Conservation (phyloP, 35 echinoderm and acorn worm species). For the Eucidaris tribuloides region DNA sequence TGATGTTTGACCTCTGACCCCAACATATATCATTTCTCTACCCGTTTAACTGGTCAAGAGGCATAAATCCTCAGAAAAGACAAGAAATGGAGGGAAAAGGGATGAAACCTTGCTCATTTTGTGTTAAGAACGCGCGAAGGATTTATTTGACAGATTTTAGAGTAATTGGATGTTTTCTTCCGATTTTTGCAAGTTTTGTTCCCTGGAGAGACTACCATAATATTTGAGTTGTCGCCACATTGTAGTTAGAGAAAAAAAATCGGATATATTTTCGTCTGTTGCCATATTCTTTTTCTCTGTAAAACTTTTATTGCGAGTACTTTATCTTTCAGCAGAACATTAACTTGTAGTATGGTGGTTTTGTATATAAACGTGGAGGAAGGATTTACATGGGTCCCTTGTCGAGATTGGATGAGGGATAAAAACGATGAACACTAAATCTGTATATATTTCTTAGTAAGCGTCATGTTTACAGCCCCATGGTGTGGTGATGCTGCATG, state of each 20-base stretch:
- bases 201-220: background rate
- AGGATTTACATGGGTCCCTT: background rate
- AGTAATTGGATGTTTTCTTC: slow-evolving; percentile 23
- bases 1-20: background rate
- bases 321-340: background rate
- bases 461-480: background rate
- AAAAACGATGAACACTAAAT: background rate
- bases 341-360: no score
- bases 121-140: background rate
- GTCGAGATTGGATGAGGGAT: background rate
- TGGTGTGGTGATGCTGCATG: background rate
- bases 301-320: background rate
- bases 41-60: background rate
- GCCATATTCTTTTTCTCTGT: background rate
- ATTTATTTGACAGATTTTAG: background rate
- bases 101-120: background rate
- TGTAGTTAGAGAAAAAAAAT: background rate
- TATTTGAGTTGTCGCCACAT: background rate
- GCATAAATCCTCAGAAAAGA: background rate
- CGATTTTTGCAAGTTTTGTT: background rate
- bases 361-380: no score
- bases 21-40: background rate
- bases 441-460: background rate
- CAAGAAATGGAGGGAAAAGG: background rate
- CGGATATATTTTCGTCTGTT: background rate